Evolutionary conservation across 2,888 invertebrate species (phyloP), one percentile per base, ranked within the genome.

Genomic region (Xestia xanthographa): DNA sequence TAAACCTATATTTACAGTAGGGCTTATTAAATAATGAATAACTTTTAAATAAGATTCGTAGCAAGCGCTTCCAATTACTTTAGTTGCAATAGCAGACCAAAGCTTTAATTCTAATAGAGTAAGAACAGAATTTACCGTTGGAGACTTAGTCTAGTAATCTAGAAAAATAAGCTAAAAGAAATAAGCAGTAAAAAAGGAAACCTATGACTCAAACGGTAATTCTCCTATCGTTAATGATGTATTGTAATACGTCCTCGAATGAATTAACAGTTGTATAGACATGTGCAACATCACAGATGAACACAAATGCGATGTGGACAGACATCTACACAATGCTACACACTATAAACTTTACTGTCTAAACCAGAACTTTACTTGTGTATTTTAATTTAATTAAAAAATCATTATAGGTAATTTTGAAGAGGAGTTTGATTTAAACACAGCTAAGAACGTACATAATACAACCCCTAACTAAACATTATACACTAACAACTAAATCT

Each of bases 1-100:
- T 96, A 95, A 91, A 88, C 87, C 95, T 95, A 96, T 96, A 96
- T 96, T 95, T 96, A 96, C 96, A 94, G 90, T 92, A 93, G 89
- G 89, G 91, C 94, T 92, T 95, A 95, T 88, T 92, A 93, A 92
- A 92, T 93, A 93, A 87, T 88, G 88, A 89, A 89, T 90, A 73
- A 90, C 81, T 88, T 92, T 93, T 93, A 94, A 94, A 94, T 95
- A 94, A 87, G 92, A 92, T 91, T 91, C 85, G 90, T 92, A 91
- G 93, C 92, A 94, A 95, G 94, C 93, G 93, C 91, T 92, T 93
- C 83, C 85, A 88, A 90, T 88, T 80, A 89, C 92, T 92, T 92
- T 83, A 92, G 91, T 90, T 88, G 90, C 90, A 83, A 84, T 87
- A 88, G 87, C 90, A 89, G 80, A 92, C 91, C 87, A 93, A 93